Evolutionary conservation across 30 jellyfish, hydroid and myxozoan species (phyloP), one percentile per base, ranked within the genome.

Genomic region (Morbakka virulenta): DNA sequence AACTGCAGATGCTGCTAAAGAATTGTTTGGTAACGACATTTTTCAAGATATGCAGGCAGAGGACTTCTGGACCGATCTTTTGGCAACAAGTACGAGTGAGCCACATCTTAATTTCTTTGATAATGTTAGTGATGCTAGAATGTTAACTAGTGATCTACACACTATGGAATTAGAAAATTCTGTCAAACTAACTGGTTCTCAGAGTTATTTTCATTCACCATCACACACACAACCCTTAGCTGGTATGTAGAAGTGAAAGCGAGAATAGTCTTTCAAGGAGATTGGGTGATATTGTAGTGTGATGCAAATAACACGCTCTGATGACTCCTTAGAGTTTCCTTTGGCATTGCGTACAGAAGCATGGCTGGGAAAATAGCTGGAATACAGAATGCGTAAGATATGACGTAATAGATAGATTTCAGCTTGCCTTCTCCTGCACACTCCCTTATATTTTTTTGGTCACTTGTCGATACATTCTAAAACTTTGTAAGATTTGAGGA

Each of bases 1-100:
- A n/a, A 95, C 94, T 1, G 98, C 95, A 4, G 87, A 91, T 50
- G 98, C 96, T 50, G 98, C 98, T 50, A 91, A 91, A 74, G 98
- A 91, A 26, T 87, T 91, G 48, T 91, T 91, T 74, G 98, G 98
- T 13, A 85, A 83, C 63, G 98, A 91, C 66, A 78, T 91, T 4
- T 84, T 91, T 12, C 95, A 89, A 30, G 97, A 89, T 49, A 81
- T 89, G 84, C 97, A 89, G 22, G 85, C 98, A 27, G 98, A 91
- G 26, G 98, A 91, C 35, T 91, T 91, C 77, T 91, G 98, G 98
- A 91, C 84, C 53, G 98, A 91, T 27, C 93, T 91, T 26, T 84
- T 91, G 17, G 68, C 87, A 22, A 65, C 90, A 27, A 85, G 84
- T 61, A 91, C 95, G n/a, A 91, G 96, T 79, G 96, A 84, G 89